Evolutionary conservation across 2,888 invertebrate genomes (phyloP).

Genomic region (Plebejus argus): DNA sequence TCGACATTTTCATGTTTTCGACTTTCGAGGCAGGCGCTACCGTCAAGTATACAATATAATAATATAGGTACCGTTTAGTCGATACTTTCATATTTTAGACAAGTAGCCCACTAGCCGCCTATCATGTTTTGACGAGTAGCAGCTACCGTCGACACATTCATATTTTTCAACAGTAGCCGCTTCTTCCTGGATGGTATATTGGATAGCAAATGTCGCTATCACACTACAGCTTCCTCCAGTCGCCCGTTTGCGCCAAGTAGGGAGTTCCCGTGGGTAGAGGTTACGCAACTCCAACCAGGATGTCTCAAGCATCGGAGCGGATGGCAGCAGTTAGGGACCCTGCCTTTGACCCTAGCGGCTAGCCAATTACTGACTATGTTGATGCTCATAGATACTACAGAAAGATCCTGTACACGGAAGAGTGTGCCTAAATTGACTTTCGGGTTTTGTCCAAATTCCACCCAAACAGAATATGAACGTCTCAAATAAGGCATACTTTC

Average conservation of each 20-base stretch:
- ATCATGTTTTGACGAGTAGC: neutral
- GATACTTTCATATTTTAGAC: too few relatives aligned
- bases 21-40: neutral
- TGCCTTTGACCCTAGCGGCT: conserved; percentile 6
- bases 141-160: neutral
- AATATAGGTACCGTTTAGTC: neutral
- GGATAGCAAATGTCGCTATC: too few relatives aligned
- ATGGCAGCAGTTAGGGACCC: conserved; percentile 16
- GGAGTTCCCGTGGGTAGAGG: neutral
- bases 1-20: too few relatives aligned
- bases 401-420: neutral
- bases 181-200: neutral
- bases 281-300: neutral
- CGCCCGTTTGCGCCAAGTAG: neutral
- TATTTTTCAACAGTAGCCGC: neutral
- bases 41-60: too few relatives aligned
- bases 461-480: neutral
- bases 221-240: neutral
- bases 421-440: neutral
- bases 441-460: neutral
- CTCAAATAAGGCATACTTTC: neutral
- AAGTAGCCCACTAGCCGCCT: too few relatives aligned
- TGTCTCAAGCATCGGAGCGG: conserved; percentile 21
- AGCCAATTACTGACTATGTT: conserved; percentile 2
- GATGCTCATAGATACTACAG: neutral